These are phyloP conservation scores for Phaethon lepturus DNA, from an alignment of 2,113 vertebrate species.

Conservation along the genomic window DNA sequence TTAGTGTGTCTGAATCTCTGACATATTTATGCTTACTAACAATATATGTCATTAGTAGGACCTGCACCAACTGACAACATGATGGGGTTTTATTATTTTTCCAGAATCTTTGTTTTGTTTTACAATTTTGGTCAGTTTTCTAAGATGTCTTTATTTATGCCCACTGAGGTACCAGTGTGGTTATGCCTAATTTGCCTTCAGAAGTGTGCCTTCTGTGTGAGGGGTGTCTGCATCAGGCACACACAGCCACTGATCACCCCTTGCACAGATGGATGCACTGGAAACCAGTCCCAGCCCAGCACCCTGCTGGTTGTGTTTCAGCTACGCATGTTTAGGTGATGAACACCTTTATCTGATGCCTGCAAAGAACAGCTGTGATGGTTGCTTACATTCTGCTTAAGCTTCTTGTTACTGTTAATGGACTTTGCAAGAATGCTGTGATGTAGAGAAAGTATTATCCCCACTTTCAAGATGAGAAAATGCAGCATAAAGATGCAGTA, in stretches of 20 bases:
- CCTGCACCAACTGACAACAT: background rate
- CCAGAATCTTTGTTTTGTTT: background rate
- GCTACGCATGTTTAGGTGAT: accelerated
- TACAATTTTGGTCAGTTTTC: background rate
- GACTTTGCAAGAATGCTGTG: background rate
- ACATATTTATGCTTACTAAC: background rate
- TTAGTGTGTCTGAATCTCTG: background rate
- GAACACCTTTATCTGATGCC: background rate
- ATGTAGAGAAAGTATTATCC: background rate
- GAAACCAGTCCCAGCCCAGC: background rate
- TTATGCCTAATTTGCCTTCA: background rate
- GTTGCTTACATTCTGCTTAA: background rate
- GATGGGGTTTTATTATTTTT: background rate
- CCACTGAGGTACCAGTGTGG: background rate
- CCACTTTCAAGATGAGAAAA: background rate
- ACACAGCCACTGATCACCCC: background rate
- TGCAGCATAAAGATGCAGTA: background rate
- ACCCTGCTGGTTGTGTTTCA: background rate
- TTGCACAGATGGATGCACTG: background rate
- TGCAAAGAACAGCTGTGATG: background rate
- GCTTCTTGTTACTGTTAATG: background rate
- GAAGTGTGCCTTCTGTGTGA: background rate
- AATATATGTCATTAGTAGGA: background rate
- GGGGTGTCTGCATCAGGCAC: background rate
- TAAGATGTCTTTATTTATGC: background rate